A percentile compares a stretch with the other conserved stretches of the same genome.
Evolutionary conservation across 2,888 invertebrate species (phyloP).

Genomic region (Sipunculus nudus): DNA sequence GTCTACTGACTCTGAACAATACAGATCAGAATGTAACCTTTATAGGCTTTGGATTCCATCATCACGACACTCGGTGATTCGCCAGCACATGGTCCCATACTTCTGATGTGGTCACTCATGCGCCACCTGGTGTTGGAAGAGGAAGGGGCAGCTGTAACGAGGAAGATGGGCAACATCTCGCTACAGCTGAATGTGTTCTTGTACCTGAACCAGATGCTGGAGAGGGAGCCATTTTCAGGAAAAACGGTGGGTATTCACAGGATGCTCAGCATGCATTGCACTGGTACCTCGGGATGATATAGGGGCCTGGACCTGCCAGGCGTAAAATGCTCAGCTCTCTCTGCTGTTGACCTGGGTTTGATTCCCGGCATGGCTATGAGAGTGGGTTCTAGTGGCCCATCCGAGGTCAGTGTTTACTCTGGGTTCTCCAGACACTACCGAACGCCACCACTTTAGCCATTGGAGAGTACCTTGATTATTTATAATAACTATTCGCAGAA

Average conservation of each 20-base stretch:
- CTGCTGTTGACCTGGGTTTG: too few species aligned
- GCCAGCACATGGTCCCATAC: constrained; percentile 57
- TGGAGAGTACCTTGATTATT: too few species aligned
- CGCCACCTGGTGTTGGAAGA: constrained; percentile 45
- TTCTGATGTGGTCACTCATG: constrained; percentile 63
- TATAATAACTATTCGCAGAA: too few species aligned
- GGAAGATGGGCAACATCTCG: constrained; percentile 58
- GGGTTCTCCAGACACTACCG: too few species aligned
- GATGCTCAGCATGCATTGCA: background rate
- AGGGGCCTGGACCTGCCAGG: too few species aligned
- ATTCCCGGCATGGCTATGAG: too few species aligned
- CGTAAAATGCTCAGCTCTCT: too few species aligned
- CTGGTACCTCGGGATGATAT: background rate
- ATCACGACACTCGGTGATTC: constrained; percentile 48
- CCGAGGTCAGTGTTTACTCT: too few species aligned
- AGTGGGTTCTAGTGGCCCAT: too few species aligned
- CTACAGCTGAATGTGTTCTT: constrained; percentile 56
- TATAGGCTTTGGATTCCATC: constrained; percentile 42
- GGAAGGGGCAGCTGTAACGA: constrained; percentile 33
- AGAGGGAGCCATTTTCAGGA: constrained; percentile 53
- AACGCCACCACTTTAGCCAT: too few species aligned
- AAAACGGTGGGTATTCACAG: constrained; percentile 58
- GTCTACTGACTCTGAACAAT: too few species aligned
- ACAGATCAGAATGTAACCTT: background rate
- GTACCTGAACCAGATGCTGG: constrained; percentile 50